Evolutionary conservation across 2,797 vertebrate genomes (phyloP), one percentile per base, ranked within the genome.

Genomic region (Vespertilio murinus): DNA sequence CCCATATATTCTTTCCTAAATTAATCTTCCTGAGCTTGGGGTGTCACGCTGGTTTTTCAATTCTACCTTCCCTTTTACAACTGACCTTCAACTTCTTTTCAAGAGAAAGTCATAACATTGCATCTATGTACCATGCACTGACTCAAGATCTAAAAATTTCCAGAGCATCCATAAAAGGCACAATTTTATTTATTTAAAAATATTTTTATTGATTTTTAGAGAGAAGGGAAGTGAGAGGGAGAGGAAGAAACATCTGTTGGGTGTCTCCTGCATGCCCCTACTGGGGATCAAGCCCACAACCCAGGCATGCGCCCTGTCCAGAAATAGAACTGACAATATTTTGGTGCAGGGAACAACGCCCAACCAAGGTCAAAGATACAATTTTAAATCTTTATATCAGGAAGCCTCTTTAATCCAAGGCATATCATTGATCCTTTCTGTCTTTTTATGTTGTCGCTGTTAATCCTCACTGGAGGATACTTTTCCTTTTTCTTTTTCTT

Each of bases 381-480:
- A 54, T 49, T 79, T 45, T 61, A 69, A 90, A 52, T 77, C 86
- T 71, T 52, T 85, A 40, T 17, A 38, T 65, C 12, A n/a, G 23
- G 42, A 86, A 90, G 20, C 33, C n/a, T 93, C 35, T 23, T 82
- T 79, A 88, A 86, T 78, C 28, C 56, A 82, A 96, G 11, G 22
- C 47, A 42, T 47, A n/a, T 61, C 16, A 70, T n/a, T 56, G 38
- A 64, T 64, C 23, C 4, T 84, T 95, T 52, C 73, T 80, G 17
- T 69, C 18, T 69, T 86, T 2, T 8, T 11, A 61, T 61, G 59
- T 30, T 61, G 13, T 61, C 30, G 28, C 59, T 61, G 56, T 25
- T 59, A 59, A 59, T 59, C 56, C 28, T 30, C 59, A 61, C 13
- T 61, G 59, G 28, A 30, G 59, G 25, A 61, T 61, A 61, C 13